Evolutionary conservation across 2,113 vertebrate genomes (phyloP).

Genomic region (Mesoclemmys tuberculata): DNA sequence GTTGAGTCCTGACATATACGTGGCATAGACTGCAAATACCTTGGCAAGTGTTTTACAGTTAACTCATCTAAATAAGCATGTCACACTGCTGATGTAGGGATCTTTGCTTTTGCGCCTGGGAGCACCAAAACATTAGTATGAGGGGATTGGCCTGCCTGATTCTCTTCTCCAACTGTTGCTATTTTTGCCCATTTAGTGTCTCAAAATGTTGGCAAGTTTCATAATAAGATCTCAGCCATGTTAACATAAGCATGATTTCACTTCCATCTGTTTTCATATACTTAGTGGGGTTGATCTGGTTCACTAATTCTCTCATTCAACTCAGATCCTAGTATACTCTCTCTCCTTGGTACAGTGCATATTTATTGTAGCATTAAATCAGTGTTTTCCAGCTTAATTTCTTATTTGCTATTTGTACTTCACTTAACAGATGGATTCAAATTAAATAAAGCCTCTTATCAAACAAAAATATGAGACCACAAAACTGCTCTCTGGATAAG

Average conservation of each 20-base stretch:
- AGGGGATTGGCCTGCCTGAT: background rate
- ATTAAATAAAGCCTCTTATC: background rate
- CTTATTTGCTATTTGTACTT: background rate
- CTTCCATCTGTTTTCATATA: constrained; percentile 1
- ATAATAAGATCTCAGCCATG: background rate
- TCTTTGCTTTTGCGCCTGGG: constrained; percentile 20
- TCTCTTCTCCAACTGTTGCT: constrained; percentile 16
- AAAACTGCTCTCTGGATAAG: background rate
- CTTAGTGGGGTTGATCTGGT: background rate
- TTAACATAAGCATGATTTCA: background rate
- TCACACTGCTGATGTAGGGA: constrained; percentile 33
- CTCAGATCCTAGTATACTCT: background rate
- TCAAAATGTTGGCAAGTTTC: background rate
- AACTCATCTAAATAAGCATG: constrained; percentile 65
- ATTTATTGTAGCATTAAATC: background rate
- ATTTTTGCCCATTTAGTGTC: constrained; percentile 34
- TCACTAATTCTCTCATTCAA: background rate
- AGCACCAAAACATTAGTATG: background rate
- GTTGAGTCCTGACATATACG: constrained; percentile 37
- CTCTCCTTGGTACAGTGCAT: background rate
- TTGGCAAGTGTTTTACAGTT: constrained; percentile 55
- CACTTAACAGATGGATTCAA: background rate
- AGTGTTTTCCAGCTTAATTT: background rate
- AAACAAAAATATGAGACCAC: background rate
- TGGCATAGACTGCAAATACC: constrained; percentile 37